These are phyloP conservation scores for Channallabes apus DNA, from an alignment of 2,797 vertebrate genomes.

Conservation along the genomic window DNA sequence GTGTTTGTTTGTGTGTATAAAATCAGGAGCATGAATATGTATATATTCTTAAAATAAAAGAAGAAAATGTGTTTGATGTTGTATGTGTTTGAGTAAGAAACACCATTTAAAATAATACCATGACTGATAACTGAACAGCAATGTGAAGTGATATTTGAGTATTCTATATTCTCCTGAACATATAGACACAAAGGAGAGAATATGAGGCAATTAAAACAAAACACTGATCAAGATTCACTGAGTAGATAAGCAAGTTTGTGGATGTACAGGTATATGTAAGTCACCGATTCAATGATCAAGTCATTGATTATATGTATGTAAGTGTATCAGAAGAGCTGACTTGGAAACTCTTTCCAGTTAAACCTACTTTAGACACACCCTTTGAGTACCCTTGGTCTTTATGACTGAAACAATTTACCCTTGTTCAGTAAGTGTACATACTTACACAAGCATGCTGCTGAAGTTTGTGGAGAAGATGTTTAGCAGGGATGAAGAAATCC, in stretches of 20 bases:
- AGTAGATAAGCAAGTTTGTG: neutral
- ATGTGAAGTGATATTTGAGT: neutral
- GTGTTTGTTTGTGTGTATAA: neutral
- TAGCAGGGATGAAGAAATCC: constrained; percentile 81
- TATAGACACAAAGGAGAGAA: neutral
- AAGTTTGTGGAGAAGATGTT: constrained; percentile 79
- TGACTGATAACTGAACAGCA: neutral
- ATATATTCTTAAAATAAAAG: no score
- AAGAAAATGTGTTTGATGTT: no score
- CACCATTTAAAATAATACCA: neutral
- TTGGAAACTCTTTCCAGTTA: neutral
- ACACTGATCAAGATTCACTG: neutral
- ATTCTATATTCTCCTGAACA: neutral
- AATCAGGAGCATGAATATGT: neutral
- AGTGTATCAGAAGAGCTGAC: neutral
- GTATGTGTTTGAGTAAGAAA: neutral
- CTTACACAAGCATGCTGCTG: constrained; percentile 83
- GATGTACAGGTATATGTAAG: no score
- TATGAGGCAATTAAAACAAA: neutral
- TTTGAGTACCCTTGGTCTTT: neutral
- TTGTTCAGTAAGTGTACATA: constrained; percentile 26
- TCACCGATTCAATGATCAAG: no score
- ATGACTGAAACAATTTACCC: neutral
- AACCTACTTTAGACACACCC: neutral
- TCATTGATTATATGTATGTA: neutral